phyloP scores from a whole-genome alignment of 2,888 invertebrate genomes.

The Octodonta nipae region DNA sequence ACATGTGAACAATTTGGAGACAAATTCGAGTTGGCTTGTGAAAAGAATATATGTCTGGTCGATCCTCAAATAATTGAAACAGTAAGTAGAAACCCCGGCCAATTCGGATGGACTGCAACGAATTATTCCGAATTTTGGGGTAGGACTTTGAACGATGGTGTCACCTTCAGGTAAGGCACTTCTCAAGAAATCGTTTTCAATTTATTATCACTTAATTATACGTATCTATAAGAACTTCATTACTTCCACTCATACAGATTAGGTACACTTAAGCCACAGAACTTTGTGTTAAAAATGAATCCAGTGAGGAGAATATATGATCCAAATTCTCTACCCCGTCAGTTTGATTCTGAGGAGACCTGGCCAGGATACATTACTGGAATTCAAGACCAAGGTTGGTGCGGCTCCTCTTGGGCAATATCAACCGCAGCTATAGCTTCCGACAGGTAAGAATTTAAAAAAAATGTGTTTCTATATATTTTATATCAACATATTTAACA shows the following conservation, averaged over 20 bases:
- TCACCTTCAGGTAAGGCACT: constrained; percentile 30
- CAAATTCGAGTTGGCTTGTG: constrained; percentile 48
- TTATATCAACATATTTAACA: no score
- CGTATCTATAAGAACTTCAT: no score
- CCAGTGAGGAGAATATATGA: constrained; percentile 47
- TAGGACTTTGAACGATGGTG: constrained; percentile 65
- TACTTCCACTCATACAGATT: constrained; percentile 27
- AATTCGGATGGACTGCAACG: constrained; percentile 60
- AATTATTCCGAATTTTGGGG: constrained; percentile 80
- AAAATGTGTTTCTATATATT: no score
- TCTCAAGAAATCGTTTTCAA: not conserved
- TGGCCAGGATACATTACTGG: constrained; percentile 66
- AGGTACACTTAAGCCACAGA: constrained; percentile 43
- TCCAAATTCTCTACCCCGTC: constrained; percentile 45
- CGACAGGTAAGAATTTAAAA: constrained; percentile 46
- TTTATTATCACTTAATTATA: not conserved
- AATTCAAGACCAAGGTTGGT: constrained; percentile 58
- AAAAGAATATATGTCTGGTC: constrained; percentile 60
- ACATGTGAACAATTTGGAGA: constrained; percentile 37
- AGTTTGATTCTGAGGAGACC: constrained; percentile 61
- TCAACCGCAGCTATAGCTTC: constrained; percentile 70
- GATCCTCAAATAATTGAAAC: constrained; percentile 53
- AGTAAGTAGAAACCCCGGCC: constrained; percentile 44
- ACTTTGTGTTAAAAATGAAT: constrained; percentile 43
- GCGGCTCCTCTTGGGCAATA: constrained; percentile 89